Evolutionary conservation across 2,797 vertebrate species (phyloP), one percentile per base, ranked within the genome.

Genomic region (Pachyuromys duprasi): DNA sequence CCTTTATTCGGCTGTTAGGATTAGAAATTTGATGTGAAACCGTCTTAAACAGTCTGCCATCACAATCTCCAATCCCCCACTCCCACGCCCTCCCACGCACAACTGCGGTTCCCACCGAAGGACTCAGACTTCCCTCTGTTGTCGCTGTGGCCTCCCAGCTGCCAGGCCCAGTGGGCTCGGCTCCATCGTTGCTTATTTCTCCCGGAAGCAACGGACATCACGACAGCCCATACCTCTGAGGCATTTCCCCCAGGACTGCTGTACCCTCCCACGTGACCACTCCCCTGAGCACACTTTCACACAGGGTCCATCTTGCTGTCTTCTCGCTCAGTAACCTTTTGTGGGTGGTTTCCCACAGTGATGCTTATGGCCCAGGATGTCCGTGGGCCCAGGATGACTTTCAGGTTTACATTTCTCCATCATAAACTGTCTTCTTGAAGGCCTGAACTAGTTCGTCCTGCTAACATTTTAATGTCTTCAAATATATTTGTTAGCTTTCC

Each of bases 1-100:
- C 78, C 88, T 93, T 90, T 83, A 39, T 93, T 91, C 86, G 39
- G 45, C 75, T 87, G 86, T 89, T 70, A 80, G 69, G 60, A 94
- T 80, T 90, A 91, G 69, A 92, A 94, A 92, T 83, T 39, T 42
- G 72, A 92, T 72, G 67, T 53, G 31, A 75, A 93, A 67, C 63
- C 5, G 8, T 95, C 86, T 93, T 86, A 89, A 95, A 82, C 70
- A 76, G 81, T 49, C 88, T 53, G 14, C 14, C 18, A 18, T 90
- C 63, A 24, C 70, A 93, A 1, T 72, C 93, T 86, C 86, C n/a
- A 4, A 7, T 72, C 95, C 75, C 75, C 90, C 82, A 8, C 81
- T 88, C 89, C 90, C 63, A 76, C 82, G 74, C 57, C 5, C 74
- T 82, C 42, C 62, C 26, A 42, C 7, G 13, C 83, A 65, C 53